phyloP scores from a whole-genome alignment of 2,113 vertebrate species.

The Motacilla alba region DNA sequence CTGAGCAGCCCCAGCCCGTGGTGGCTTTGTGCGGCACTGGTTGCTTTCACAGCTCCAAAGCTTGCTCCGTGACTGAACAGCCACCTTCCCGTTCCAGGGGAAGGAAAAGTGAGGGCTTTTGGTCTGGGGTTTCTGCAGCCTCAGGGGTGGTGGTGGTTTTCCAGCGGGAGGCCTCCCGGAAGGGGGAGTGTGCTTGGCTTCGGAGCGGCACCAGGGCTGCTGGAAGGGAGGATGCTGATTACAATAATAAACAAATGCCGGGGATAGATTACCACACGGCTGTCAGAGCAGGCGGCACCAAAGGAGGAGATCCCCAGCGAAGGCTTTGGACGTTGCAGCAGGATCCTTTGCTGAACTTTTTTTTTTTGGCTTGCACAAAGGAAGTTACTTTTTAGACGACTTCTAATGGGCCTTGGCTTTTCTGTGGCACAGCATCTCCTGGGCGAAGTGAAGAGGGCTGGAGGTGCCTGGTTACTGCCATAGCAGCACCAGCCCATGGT shows the following conservation, averaged over 20 bases:
- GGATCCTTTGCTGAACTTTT: neutral
- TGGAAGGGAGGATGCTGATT: constrained; percentile 90
- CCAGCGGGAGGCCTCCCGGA: constrained; percentile 83
- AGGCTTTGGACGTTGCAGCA: neutral
- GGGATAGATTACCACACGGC: constrained; percentile 53
- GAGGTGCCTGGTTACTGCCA: constrained; percentile 59
- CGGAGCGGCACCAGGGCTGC: constrained; percentile 70
- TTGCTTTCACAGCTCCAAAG: neutral
- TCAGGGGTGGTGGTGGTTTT: constrained; percentile 46
- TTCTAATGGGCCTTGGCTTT: constrained; percentile 20
- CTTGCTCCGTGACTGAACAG: neutral
- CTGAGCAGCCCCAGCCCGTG: rapidly evolving
- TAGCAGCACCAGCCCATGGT: constrained; percentile 41
- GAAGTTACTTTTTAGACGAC: neutral
- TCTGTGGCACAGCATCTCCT: neutral
- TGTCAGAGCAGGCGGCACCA: constrained; percentile 44
- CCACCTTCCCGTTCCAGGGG: neutral
- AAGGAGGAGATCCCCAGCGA: constrained; percentile 3
- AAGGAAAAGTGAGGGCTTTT: neutral
- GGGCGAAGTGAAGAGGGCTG: neutral
- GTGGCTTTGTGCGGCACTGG: neutral
- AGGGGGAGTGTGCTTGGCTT: constrained; percentile 86
- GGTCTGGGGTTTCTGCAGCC: neutral
- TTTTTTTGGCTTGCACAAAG: neutral
- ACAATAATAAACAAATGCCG: constrained; percentile 95